These are phyloP conservation scores for Eufriesea mexicana DNA, from an alignment of 1,140 invertebrate species.

Conservation along the genomic window DNA sequence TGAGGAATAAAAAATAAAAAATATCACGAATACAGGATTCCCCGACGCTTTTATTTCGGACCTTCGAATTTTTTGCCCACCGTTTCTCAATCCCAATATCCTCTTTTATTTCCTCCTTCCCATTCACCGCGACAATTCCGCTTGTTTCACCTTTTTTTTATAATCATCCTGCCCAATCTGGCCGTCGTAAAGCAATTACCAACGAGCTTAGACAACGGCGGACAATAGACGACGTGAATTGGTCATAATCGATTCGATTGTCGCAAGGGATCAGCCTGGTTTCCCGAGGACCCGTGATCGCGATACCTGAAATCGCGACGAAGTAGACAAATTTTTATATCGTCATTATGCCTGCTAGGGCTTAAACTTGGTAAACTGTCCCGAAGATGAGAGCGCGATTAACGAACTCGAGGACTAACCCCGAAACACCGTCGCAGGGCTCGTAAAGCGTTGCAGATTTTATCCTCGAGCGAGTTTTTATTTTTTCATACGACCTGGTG, in stretches of 20 bases:
- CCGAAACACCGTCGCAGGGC: neutral
- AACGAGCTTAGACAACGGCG: constrained; percentile 18
- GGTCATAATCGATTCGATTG: constrained; percentile 64
- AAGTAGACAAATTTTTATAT: neutral
- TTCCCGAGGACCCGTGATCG: neutral
- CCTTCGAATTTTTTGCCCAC: neutral
- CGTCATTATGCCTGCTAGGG: neutral
- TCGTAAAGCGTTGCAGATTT: constrained; percentile 29
- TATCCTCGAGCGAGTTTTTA: constrained; percentile 1
- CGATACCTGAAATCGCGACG: constrained; percentile 9
- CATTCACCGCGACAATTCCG: neutral
- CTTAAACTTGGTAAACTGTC: neutral
- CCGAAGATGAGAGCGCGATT: neutral
- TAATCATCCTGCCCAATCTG: constrained; percentile 22
- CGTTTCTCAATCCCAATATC: neutral
- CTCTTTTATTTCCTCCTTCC: neutral
- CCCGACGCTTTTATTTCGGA: neutral
- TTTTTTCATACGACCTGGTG: constrained; percentile 16
- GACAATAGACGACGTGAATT: constrained; percentile 49
- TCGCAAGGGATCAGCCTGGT: constrained; percentile 41
- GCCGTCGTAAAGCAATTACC: constrained; percentile 45
- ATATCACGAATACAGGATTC: neutral
- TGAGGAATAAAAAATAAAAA: no score
- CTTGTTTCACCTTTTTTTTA: constrained; percentile 26
- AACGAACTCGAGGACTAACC: neutral